Percentiles rank a stretch among this genome's conserved stretches.
Evolutionary conservation across 2,797 vertebrate species (phyloP).

Genomic region (Antennarius maculatus): DNA sequence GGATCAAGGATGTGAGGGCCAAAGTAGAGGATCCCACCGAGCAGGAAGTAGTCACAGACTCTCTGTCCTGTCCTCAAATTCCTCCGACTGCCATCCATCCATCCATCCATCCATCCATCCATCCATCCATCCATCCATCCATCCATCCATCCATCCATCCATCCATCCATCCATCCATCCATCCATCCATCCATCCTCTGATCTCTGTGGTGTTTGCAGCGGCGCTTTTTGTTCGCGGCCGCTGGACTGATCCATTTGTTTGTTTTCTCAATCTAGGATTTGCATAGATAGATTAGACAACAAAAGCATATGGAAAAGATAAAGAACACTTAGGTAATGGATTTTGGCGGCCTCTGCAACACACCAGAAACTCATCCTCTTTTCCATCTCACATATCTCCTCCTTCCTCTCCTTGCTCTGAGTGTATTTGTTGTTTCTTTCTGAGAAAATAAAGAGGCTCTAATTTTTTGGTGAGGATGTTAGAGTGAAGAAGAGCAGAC

Average conservation of each 20-base stretch:
- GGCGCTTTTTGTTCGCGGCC: conserved; percentile 44
- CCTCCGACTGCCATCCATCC: conserved; percentile 19
- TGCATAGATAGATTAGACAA: conserved; percentile 86
- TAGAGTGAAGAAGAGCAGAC: conserved; percentile 13
- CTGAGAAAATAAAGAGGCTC: conserved; percentile 28
- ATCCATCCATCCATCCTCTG: conserved; percentile 11
- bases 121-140: conserved; percentile 20
- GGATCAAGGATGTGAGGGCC: conserved; percentile 71
- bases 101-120: conserved; percentile 20
- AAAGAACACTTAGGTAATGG: conserved; percentile 87
- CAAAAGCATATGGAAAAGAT: conserved; percentile 85
- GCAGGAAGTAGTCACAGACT: conserved; percentile 59
- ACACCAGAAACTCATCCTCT: conserved; percentile 75
- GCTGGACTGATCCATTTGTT: conserved; percentile 79
- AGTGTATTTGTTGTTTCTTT: conserved; percentile 70
- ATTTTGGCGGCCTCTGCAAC: conserved; percentile 77
- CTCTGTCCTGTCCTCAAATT: conserved; percentile 42
- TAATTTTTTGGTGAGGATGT: conserved; percentile 41
- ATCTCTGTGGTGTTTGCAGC: conserved; percentile 54
- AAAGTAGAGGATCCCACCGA: conserved; percentile 68
- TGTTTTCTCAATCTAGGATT: conserved; percentile 87
- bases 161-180: conserved; percentile 4
- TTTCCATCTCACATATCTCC: conserved; percentile 61
- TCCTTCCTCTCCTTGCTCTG: conserved; percentile 62
- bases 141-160: conserved; percentile 22